Conservation (phyloP, 2,797 vertebrate genomes). For the Pampus argenteus region DNA sequence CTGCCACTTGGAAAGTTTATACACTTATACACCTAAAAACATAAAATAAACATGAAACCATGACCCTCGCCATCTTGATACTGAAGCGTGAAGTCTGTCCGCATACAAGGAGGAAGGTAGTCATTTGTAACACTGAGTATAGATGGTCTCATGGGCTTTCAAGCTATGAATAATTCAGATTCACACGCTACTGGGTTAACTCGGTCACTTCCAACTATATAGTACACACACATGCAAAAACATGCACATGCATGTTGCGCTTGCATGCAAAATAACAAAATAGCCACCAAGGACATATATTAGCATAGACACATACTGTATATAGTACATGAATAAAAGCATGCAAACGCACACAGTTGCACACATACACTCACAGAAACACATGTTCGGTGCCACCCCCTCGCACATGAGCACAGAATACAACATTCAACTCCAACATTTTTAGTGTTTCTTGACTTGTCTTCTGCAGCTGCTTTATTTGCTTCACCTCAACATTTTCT, state of each 20-base stretch:
- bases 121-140: conserved; percentile 74
- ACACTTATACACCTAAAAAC: conserved; percentile 48
- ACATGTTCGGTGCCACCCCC: neutral
- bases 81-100: conserved; percentile 51
- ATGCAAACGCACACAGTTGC: neutral
- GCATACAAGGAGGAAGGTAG: conserved; percentile 49
- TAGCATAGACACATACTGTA: neutral
- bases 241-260: conserved; percentile 18
- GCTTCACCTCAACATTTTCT: conserved; percentile 59
- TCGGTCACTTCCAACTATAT: conserved; percentile 60
- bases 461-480: conserved; percentile 25
- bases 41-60: conserved; percentile 69
- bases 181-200: conserved; percentile 63
- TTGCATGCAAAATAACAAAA: conserved; percentile 43
- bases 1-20: conserved; percentile 42
- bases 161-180: conserved; percentile 74
- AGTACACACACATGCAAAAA: conserved; percentile 35
- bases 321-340: neutral
- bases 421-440: conserved; percentile 12
- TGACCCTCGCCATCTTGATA: conserved; percentile 28
- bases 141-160: conserved; percentile 64
- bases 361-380: neutral
- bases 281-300: conserved; percentile 36
- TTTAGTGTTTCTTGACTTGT: neutral
- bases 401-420: conserved; percentile 6